A percentile compares a stretch with the other conserved stretches of the same genome.
Evolutionary conservation across 2,888 invertebrate genomes (phyloP).

Genomic region (Chymomyza caudatula): DNA sequence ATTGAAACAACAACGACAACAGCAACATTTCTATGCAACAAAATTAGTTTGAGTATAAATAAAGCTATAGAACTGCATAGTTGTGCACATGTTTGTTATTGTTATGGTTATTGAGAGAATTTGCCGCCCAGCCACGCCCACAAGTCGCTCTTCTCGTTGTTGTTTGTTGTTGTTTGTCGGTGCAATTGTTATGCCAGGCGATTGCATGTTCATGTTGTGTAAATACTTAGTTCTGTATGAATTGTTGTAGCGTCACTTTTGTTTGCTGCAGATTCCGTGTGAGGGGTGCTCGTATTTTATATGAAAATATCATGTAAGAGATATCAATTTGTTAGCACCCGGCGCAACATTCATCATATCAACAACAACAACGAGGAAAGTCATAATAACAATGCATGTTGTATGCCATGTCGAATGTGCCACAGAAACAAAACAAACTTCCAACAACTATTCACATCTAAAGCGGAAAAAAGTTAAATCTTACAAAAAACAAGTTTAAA

Average conservation of each 20-base stretch:
- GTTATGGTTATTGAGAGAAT: neutral
- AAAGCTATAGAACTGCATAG: conserved; percentile 3
- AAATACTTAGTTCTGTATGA: conserved; percentile 27
- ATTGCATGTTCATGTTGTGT: conserved; percentile 46
- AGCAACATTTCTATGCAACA: conserved; percentile 45
- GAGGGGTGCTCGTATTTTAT: neutral
- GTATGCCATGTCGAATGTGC: neutral
- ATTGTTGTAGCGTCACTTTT: neutral
- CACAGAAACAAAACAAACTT: neutral
- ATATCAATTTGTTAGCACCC: conserved; percentile 53
- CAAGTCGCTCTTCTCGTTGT: neutral
- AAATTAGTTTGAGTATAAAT: conserved; percentile 34
- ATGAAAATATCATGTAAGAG: conserved; percentile 32
- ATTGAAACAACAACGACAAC: conserved; percentile 33
- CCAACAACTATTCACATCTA: neutral
- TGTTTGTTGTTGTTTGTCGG: neutral
- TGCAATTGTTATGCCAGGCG: conserved; percentile 18
- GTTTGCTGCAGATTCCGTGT: neutral
- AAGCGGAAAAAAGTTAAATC: neutral
- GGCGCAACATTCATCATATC: conserved; percentile 7
- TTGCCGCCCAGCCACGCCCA: neutral
- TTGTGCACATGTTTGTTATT: neutral
- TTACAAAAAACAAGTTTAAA: neutral
- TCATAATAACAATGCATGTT: neutral
- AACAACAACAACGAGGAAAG: conserved; percentile 14